Evolutionary conservation across 2,797 vertebrate genomes (phyloP).

Genomic region (Notoglanidium macrostoma): DNA sequence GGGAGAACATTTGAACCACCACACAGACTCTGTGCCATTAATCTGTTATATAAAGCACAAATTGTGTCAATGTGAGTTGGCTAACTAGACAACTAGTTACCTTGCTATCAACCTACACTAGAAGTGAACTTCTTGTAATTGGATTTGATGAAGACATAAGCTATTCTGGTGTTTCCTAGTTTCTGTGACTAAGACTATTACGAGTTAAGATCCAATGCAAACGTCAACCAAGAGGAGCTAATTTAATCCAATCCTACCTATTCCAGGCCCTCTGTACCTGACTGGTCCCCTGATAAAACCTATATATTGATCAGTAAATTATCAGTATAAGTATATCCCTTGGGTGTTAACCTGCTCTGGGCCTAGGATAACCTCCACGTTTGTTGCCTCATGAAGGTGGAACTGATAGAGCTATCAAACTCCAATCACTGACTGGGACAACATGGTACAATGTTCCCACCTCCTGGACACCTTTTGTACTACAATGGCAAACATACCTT

Average conservation of each 20-base stretch:
- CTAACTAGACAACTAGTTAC: background rate
- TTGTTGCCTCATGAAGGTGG: background rate
- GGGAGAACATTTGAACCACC: background rate
- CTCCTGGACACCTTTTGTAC: conserved; percentile 2
- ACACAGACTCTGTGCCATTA: background rate
- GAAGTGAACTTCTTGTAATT: background rate
- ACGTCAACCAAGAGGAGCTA: background rate
- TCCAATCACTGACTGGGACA: too few species aligned
- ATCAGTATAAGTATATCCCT: background rate
- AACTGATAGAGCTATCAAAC: background rate
- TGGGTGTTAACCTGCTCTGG: background rate
- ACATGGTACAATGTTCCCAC: background rate
- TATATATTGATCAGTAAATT: background rate
- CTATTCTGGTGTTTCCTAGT: background rate
- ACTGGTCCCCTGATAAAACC: background rate
- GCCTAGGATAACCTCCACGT: background rate
- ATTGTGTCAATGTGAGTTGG: background rate
- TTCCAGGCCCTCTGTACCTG: background rate
- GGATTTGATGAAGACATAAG: background rate
- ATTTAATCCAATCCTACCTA: background rate
- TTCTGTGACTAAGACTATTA: background rate
- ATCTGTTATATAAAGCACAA: background rate
- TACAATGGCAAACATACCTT: background rate
- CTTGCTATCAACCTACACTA: background rate
- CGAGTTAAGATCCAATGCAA: background rate